Evolutionary conservation across 2,888 invertebrate genomes (phyloP), one percentile per base, ranked within the genome.

Genomic region (Scrobipalpa costella): DNA sequence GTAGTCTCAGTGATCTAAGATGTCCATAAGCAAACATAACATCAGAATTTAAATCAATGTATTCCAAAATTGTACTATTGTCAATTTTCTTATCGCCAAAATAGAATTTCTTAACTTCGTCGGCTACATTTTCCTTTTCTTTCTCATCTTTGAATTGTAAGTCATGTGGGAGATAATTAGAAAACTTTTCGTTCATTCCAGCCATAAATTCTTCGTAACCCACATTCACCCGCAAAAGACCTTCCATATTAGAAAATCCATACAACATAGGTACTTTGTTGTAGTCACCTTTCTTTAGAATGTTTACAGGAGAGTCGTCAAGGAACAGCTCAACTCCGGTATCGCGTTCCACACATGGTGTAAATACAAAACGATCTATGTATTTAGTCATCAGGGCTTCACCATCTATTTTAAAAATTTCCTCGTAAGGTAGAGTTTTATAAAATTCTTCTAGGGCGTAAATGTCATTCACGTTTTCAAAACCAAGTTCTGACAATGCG

Each of bases 1-100:
- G 71, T 7, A 72, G 38, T 9, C 66, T 63, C 2, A 70, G 64
- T 1, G 75, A 68, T 55, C 67, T 66, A 8, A 72, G 47, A 21
- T 68, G 67, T 7, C 68, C 64, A 65, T 69, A 70, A 5, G 61
- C 67, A 38, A 75, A 76, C 33, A 71, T 52, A 0, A 74, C 62
- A 90, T 94, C 90, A 1, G 80, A 69, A 55, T 77, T 81, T 55
- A 73, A 86, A 63, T 85, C 70, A 0, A 84, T 67, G 55, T 72
- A 85, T 2, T 61, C 61, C 13, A 78, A 66, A 61, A 83, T 64
- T 34, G 69, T 76, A 0, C 75, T 68, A 3, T 73, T 69, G 1
- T 58, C 68, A 0, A 85, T 66, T 0, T 71, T 64, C 27, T 79
- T 66, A 0, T 76, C 66, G 5, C 79, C 82, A 68, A 84, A 84